Evolutionary conservation across 2,113 vertebrate genomes (phyloP).

Genomic region (Chloebia gouldiae): DNA sequence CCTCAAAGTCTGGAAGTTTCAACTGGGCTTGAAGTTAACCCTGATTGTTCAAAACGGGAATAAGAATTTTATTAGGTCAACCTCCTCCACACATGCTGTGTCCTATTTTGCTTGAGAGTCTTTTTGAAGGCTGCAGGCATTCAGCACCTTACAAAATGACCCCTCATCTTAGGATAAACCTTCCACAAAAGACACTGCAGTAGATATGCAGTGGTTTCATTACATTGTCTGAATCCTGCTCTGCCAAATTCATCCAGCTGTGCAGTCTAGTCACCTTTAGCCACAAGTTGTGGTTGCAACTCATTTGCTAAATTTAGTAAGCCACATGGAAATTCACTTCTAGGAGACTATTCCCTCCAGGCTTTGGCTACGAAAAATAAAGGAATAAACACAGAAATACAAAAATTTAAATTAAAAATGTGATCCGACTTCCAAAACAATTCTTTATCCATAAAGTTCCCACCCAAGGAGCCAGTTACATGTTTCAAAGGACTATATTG

Average conservation of each 20-base stretch:
- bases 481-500: slow-evolving; percentile 54
- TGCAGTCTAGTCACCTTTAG: neutral
- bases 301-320: neutral
- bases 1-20: slow-evolving; percentile 28
- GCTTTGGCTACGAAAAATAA: neutral
- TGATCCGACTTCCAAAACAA: neutral
- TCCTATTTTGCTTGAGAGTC: neutral
- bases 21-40: neutral
- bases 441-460: slow-evolving; percentile 11
- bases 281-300: neutral
- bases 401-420: neutral
- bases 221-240: neutral
- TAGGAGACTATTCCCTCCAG: neutral
- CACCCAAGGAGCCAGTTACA: slow-evolving; percentile 34
- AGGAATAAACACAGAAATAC: neutral
- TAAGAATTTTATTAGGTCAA: slow-evolving; percentile 5
- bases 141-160: neutral
- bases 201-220: neutral
- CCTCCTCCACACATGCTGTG: neutral
- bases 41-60: slow-evolving; percentile 22
- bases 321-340: neutral
- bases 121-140: neutral
- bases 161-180: neutral
- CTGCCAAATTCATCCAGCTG: neutral
- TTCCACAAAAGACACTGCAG: neutral